Evolutionary conservation across 2,797 vertebrate species (phyloP).

Genomic region (Sylvilagus floridanus): DNA sequence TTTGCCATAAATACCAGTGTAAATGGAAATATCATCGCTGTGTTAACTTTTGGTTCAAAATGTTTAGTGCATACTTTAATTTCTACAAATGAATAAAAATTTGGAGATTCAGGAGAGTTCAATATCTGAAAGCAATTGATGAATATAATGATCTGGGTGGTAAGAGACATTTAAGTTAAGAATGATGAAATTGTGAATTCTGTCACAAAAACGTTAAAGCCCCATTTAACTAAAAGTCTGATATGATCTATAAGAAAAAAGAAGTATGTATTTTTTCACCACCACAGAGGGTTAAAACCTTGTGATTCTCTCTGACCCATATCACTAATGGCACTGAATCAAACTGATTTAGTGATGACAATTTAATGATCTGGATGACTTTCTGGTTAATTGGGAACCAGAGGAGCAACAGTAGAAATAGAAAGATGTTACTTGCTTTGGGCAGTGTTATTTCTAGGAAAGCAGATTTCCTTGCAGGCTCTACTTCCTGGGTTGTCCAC

Average conservation of each 20-base stretch:
- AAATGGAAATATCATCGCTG: neutral
- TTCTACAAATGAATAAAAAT: neutral
- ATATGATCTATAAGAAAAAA: neutral
- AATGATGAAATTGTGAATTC: neutral
- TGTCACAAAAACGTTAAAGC: neutral
- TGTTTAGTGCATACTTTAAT: neutral
- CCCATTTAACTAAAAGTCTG: neutral
- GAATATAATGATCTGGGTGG: neutral
- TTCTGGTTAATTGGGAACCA: conserved; percentile 24
- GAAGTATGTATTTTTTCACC: neutral
- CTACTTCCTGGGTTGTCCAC: neutral
- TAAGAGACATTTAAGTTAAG: neutral
- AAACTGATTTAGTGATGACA: neutral
- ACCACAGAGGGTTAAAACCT: neutral
- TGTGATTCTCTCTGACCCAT: neutral
- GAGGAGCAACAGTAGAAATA: neutral
- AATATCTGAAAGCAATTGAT: neutral
- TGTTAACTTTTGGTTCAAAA: neutral
- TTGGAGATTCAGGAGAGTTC: neutral
- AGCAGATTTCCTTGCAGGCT: neutral
- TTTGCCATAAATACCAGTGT: neutral
- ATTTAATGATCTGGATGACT: neutral
- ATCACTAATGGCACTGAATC: neutral
- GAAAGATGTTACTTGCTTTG: neutral
- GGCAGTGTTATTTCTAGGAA: conserved; percentile 14